Evolutionary conservation across 1,140 invertebrate species (phyloP).

Genomic region (Nephila pilipes): DNA sequence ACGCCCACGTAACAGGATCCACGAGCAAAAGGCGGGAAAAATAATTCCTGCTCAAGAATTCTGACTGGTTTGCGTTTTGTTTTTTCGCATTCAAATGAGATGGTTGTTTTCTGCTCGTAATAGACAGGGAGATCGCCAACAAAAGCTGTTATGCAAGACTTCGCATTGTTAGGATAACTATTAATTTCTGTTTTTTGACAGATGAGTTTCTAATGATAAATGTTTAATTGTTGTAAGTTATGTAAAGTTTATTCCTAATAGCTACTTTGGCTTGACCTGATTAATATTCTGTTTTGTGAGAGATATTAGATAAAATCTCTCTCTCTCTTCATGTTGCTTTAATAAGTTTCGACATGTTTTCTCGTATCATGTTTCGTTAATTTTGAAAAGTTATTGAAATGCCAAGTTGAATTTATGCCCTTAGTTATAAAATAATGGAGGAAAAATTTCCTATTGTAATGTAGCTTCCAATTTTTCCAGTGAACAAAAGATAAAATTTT

Average conservation of each 20-base stretch:
- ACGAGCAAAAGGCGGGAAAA: constrained; percentile 69
- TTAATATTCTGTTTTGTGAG: background rate
- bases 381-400: constrained; percentile 5
- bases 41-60: constrained; percentile 56
- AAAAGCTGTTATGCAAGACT: constrained; percentile 33
- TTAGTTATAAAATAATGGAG: background rate
- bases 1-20: constrained; percentile 75
- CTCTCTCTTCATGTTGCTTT: background rate
- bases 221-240: constrained; percentile 39
- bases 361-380: background rate
- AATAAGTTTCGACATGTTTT: background rate
- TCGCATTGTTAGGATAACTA: background rate
- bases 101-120: constrained; percentile 9
- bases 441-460: background rate
- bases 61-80: constrained; percentile 11
- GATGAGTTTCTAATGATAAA: constrained; percentile 52
- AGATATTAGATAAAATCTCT: background rate
- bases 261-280: background rate
- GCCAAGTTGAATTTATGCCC: background rate
- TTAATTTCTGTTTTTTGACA: constrained; percentile 24
- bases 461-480: too few relatives aligned
- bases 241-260: background rate
- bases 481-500: too few relatives aligned
- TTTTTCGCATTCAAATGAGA: constrained; percentile 60
- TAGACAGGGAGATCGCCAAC: background rate